phyloP scores from a whole-genome alignment of 2,113 vertebrate species.

The Tinamus guttatus region DNA sequence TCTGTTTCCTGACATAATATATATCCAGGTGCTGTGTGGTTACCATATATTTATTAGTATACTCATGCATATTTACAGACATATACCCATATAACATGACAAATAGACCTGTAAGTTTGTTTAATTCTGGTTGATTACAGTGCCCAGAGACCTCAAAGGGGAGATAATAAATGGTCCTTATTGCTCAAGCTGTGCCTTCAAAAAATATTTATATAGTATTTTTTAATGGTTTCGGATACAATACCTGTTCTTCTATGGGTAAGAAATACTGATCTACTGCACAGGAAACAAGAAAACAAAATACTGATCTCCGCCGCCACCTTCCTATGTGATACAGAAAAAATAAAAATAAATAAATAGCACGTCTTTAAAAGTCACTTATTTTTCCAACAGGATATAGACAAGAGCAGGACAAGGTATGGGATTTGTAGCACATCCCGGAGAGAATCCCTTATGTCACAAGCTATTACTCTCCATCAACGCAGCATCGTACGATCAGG shows the following conservation, averaged over 20 bases:
- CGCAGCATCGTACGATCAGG: background rate
- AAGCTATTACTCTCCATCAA: background rate
- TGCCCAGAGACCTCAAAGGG: background rate
- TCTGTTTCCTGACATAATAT: too few relatives aligned
- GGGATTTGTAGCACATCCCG: too few relatives aligned
- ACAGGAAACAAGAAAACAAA: background rate
- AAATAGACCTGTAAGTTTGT: too few relatives aligned
- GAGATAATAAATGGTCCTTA: background rate
- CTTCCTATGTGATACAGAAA: background rate
- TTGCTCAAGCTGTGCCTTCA: background rate
- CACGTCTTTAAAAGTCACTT: background rate
- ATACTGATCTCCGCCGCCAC: fast-evolving
- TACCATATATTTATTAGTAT: too few relatives aligned
- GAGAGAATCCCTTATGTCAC: too few relatives aligned
- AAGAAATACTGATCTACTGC: background rate
- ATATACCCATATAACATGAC: too few relatives aligned
- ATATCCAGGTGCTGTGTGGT: too few relatives aligned
- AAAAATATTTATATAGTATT: background rate
- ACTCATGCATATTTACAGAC: too few relatives aligned
- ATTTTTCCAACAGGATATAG: too few relatives aligned
- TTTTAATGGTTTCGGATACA: too few relatives aligned
- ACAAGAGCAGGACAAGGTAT: too few relatives aligned
- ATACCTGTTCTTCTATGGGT: background rate
- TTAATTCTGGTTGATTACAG: background rate
- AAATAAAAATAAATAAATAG: background rate